Conservation (phyloP, 2,113 vertebrate species). For the Corvus cornix region DNA sequence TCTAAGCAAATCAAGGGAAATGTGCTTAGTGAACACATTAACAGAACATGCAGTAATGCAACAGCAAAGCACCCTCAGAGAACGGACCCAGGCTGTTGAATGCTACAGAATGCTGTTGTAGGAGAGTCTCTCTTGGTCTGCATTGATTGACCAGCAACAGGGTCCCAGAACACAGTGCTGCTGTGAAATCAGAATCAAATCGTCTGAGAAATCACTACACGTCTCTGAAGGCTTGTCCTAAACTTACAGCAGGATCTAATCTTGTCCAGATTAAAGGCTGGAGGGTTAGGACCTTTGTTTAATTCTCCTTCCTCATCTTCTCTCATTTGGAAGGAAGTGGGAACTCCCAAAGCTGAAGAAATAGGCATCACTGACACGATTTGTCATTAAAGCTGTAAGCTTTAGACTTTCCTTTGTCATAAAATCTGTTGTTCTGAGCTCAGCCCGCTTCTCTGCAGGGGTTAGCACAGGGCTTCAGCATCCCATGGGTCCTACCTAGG, state of each 20-base stretch:
- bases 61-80: neutral
- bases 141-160: neutral
- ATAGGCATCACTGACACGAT: neutral
- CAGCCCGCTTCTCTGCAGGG: neutral
- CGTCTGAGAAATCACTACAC: neutral
- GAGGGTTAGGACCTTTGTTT: neutral
- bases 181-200: neutral
- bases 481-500: neutral
- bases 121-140: neutral
- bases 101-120: neutral
- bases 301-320: neutral
- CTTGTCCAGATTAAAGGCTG: neutral
- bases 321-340: neutral
- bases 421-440: neutral
- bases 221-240: neutral
- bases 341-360: neutral
- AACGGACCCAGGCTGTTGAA: neutral
- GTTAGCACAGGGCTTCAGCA: neutral
- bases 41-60: neutral
- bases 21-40: neutral
- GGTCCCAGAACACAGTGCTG: neutral
- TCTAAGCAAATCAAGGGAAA: neutral
- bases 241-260: neutral
- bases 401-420: neutral
- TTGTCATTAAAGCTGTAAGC: neutral